phyloP scores from a whole-genome alignment of 2,113 vertebrate species.

The Atractosteus spatula region DNA sequence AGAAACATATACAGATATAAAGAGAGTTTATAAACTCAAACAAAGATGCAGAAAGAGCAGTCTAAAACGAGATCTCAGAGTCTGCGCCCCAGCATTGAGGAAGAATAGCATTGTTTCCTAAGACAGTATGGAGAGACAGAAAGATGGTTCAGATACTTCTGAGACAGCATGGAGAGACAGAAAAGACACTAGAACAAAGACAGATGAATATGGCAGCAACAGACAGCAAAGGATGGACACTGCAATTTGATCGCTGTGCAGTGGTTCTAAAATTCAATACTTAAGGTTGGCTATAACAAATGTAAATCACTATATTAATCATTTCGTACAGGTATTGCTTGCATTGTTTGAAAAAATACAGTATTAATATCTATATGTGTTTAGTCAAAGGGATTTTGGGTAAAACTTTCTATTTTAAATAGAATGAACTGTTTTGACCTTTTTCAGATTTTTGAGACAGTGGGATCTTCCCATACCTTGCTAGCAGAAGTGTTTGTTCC shows the following conservation, averaged over 20 bases:
- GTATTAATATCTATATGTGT: too few relatives aligned
- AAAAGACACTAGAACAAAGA: not conserved
- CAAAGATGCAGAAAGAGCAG: not conserved
- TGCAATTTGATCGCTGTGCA: too few relatives aligned
- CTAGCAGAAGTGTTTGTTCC: slow-evolving; percentile 86
- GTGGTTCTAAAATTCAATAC: not conserved
- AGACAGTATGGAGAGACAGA: not conserved
- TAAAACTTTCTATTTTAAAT: not conserved
- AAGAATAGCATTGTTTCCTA: not conserved
- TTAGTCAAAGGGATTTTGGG: too few relatives aligned
- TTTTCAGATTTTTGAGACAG: slow-evolving; percentile 80
- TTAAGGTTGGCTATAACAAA: not conserved
- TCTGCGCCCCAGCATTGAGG: not conserved
- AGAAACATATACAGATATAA: not conserved
- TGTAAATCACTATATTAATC: not conserved
- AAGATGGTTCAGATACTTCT: not conserved
- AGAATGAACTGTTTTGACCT: not conserved
- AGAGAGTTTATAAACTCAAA: not conserved
- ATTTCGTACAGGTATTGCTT: not conserved
- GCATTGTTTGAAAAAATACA: too few relatives aligned
- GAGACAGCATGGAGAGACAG: not conserved
- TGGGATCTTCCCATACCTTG: slow-evolving; percentile 60
- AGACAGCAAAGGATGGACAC: not conserved
- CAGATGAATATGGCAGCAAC: not conserved
- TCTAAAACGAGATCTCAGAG: not conserved